A percentile compares a stretch with the other conserved stretches of the same genome.
phyloP scores from a whole-genome alignment of 2,797 vertebrate genomes.

The Parauchenoglanis punctatus region DNA sequence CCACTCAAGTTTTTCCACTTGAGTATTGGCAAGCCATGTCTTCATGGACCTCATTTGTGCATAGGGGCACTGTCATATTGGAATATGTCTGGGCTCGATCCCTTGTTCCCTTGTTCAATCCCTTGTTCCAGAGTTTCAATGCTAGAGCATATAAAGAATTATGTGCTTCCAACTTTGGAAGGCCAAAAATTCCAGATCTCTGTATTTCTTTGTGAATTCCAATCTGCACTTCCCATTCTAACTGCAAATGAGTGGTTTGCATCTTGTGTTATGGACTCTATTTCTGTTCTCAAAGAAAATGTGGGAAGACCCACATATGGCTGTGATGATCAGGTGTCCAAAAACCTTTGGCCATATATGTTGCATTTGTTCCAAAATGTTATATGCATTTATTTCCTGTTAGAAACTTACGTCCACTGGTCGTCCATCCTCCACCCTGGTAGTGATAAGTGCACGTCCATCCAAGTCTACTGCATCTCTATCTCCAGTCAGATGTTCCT shows the following conservation, averaged over 20 bases:
- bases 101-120: neutral
- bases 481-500: conserved; percentile 80
- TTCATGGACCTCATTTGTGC: neutral
- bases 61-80: neutral
- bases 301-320: neutral
- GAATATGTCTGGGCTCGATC: neutral
- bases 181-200: too few relatives aligned
- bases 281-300: too few relatives aligned
- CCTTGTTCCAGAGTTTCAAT: too few relatives aligned
- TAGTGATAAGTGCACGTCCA: conserved; percentile 86
- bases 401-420: conserved; percentile 88
- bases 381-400: neutral
- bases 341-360: neutral
- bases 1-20: neutral
- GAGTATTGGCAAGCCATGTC: neutral
- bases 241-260: too few relatives aligned
- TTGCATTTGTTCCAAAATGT: neutral
- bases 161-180: neutral
- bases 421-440: conserved; percentile 84
- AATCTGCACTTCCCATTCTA: too few relatives aligned
- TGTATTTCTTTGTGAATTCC: too few relatives aligned
- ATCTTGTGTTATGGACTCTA: too few relatives aligned
- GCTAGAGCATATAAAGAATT: neutral
- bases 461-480: conserved; percentile 76
- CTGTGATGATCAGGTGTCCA: neutral